A percentile compares a stretch with the other conserved stretches of the same genome.
Evolutionary conservation across 1,140 invertebrate genomes (phyloP).

Genomic region (Andricus grossulariae): DNA sequence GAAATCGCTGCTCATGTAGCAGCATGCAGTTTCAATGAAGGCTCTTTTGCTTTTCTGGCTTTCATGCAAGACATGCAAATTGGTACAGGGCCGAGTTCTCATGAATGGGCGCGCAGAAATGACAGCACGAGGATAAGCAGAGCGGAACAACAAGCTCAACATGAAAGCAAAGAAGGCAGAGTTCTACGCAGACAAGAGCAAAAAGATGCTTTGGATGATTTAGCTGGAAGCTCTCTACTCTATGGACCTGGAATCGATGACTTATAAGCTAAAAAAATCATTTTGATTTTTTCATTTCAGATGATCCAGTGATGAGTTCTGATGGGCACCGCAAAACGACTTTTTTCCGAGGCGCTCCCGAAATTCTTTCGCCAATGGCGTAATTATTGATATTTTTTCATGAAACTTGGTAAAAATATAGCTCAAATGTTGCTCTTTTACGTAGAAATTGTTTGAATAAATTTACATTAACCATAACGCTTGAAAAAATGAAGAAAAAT

Average conservation of each 20-base stretch:
- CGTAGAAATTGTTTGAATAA: background rate
- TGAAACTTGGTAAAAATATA: background rate
- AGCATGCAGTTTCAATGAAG: conserved; percentile 32
- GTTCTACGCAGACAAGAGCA: conserved; percentile 41
- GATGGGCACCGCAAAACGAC: too few relatives aligned
- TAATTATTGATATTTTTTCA: background rate
- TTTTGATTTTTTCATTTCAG: background rate
- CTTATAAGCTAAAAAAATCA: conserved; percentile 1
- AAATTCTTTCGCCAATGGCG: background rate
- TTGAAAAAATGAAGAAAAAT: background rate
- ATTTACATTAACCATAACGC: background rate
- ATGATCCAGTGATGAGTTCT: too few relatives aligned
- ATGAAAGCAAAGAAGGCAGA: conserved; percentile 39
- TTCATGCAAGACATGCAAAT: conserved; percentile 41
- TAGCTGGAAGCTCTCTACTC: conserved; percentile 23
- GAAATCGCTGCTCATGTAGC: conserved; percentile 35
- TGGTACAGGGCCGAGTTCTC: conserved; percentile 34
- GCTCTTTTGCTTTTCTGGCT: conserved; percentile 26
- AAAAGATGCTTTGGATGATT: conserved; percentile 43
- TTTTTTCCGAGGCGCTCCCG: too few relatives aligned
- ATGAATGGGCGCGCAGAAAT: conserved; percentile 38
- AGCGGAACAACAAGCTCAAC: conserved; percentile 38
- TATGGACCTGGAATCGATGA: conserved; percentile 44
- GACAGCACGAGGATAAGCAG: conserved; percentile 37
- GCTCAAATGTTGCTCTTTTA: background rate